Evolutionary conservation across 2,113 vertebrate genomes (phyloP), one percentile per base, ranked within the genome.

Genomic region (Ramphastos sulfuratus): DNA sequence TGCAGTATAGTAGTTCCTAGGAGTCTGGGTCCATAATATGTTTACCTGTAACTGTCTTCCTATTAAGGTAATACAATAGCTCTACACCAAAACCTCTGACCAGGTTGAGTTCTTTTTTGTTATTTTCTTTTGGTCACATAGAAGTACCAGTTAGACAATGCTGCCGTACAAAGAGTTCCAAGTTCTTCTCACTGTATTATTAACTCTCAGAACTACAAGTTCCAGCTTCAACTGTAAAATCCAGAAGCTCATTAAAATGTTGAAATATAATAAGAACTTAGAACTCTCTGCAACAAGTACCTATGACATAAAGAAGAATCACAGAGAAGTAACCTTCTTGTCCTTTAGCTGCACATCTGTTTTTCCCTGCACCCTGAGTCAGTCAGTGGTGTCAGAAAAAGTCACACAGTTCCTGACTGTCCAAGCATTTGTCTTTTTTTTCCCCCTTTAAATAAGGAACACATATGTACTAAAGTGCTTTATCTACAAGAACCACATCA

Each of bases 381-480:
- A 81, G 93, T 96, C 95, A 96, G 96, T 7, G 94, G 96, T 96
- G 95, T 73, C 92, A 88, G 92, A 96, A 95, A 97, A 97, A 94
- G 93, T 84, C 95, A 95, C 96, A 96, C 89, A 94, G 92, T 97
- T 95, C 96, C 96, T 96, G 97, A 94, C 95, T 95, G 95, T 96
- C 93, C 94, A 96, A 97, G 92, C 92, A 92, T 91, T 93, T 94
- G 77, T 80, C 95, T 42, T 91, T 94, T 95, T 96, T 76, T 46
- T 42, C 74, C 83, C 83, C 74, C 86, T 95, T 96, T 97, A 97
- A 97, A 97, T 94, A 97, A 97, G 97, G 97, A 98, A 96, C 95
- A 96, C 97, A 89, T 97, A 97, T 98, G 97, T 98, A 98, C 98
- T 98, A 98, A 98, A 98, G 98, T 98, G 98, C 98, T 98, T 98